Evolutionary conservation across 1,140 invertebrate genomes (phyloP).

Genomic region (Drosophila watanabei): DNA sequence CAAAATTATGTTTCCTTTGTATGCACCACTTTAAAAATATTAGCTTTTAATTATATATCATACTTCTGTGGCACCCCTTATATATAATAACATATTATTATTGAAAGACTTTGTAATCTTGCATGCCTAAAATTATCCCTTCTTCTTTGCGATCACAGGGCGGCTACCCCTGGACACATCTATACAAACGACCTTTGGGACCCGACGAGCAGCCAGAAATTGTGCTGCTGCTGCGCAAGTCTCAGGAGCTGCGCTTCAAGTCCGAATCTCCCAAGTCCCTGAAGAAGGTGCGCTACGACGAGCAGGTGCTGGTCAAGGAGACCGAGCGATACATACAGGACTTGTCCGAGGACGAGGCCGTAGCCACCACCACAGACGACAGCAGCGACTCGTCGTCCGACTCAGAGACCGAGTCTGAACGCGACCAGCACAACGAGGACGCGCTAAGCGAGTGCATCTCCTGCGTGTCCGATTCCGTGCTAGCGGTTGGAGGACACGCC

Average conservation of each 20-base stretch:
- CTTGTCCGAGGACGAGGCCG: constrained; percentile 74
- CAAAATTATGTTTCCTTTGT: background rate
- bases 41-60: background rate
- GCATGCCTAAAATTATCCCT: background rate
- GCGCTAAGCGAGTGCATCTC: constrained; percentile 81
- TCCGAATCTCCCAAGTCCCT: constrained; percentile 83
- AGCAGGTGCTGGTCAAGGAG: constrained; percentile 80
- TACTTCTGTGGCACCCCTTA: background rate
- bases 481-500: constrained; percentile 72
- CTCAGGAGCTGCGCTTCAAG: constrained; percentile 79
- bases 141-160: constrained; percentile 81
- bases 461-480: constrained; percentile 81
- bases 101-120: background rate
- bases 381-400: constrained; percentile 66
- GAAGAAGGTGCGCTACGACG: constrained; percentile 83
- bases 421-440: constrained; percentile 71
- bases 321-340: constrained; percentile 84
- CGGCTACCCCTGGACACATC: constrained; percentile 90
- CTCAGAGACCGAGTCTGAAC: constrained; percentile 60
- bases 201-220: constrained; percentile 86
- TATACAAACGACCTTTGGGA: constrained; percentile 87
- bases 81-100: background rate
- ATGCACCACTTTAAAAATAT: background rate
- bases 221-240: constrained; percentile 79
- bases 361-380: constrained; percentile 55